Percentiles rank a stretch among this genome's conserved stretches.
Evolutionary conservation across 2,113 vertebrate genomes (phyloP).

Genomic region (Marmota monax): DNA sequence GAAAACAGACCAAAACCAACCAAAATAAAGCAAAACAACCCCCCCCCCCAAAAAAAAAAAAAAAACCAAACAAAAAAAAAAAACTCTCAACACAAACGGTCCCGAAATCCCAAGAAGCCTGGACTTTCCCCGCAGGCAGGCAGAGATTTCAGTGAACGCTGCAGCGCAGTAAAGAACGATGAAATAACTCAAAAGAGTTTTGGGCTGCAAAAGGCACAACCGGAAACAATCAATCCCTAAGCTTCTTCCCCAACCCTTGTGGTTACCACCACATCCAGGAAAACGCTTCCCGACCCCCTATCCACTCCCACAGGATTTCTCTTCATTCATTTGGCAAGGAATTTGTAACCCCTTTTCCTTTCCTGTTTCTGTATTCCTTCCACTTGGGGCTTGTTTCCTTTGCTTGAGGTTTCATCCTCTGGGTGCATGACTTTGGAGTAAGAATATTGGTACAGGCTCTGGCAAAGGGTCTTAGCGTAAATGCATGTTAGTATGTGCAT

Average conservation of each 20-base stretch:
- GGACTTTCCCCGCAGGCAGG: conserved; percentile 38
- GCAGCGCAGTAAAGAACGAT: neutral
- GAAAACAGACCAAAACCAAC: neutral
- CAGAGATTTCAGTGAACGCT: conserved; percentile 36
- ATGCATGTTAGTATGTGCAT: neutral
- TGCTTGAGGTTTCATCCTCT: conserved; percentile 40
- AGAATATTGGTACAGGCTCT: neutral
- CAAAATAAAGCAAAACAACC: too few relatives aligned
- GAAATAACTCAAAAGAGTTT: neutral
- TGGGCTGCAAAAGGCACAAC: conserved; percentile 10
- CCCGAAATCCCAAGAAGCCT: neutral
- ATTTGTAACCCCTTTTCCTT: neutral
- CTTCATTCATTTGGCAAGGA: neutral
- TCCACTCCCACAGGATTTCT: neutral
- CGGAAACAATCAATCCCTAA: neutral
- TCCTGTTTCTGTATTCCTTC: neutral
- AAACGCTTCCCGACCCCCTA: neutral
- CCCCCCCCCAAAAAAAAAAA: too few relatives aligned
- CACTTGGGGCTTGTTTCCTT: conserved; percentile 35
- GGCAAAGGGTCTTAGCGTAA: conserved; percentile 34
- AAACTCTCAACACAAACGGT: neutral
- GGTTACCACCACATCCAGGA: conserved; percentile 2
- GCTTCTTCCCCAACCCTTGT: neutral
- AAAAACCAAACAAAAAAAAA: neutral
- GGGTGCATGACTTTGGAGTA: conserved; percentile 7